Conservation (phyloP, 2,888 invertebrate genomes). For the Muschampia plurimacula region DNA sequence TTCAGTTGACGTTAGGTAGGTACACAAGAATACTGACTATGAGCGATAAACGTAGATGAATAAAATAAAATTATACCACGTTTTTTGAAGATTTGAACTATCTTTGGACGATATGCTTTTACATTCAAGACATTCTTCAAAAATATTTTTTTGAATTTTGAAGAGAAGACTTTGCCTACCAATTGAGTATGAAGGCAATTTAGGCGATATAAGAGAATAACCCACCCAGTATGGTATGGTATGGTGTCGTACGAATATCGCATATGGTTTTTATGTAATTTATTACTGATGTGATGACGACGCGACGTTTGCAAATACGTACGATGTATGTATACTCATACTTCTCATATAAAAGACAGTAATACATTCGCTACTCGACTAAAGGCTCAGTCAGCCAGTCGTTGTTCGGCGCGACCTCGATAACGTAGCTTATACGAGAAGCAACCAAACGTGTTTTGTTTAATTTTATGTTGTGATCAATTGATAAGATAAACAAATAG, state of each 20-base stretch:
- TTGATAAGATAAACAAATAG: constrained; percentile 15
- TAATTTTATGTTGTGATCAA: neutral
- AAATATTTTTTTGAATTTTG: too few species aligned
- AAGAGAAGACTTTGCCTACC: too few species aligned
- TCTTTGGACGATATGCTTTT: too few species aligned
- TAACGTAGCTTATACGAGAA: neutral
- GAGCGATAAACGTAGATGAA: too few species aligned
- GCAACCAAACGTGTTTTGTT: constrained; percentile 17
- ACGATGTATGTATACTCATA: neutral
- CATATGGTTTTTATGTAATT: neutral
- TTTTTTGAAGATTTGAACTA: too few species aligned
- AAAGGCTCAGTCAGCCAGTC: neutral
- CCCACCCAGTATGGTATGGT: too few species aligned
- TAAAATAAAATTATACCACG: too few species aligned
- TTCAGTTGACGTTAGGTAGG: too few species aligned
- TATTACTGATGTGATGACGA: neutral
- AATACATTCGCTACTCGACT: neutral
- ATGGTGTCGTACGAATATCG: neutral
- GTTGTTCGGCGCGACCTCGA: constrained; percentile 13
- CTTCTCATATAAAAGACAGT: neutral
- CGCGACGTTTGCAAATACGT: neutral
- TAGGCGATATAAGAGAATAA: too few species aligned
- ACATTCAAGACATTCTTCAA: too few species aligned
- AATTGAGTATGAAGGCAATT: too few species aligned
- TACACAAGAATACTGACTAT: too few species aligned